These are phyloP conservation scores for Penaeus monodon DNA, from an alignment of 2,888 invertebrate genomes.

Conservation along the genomic window DNA sequence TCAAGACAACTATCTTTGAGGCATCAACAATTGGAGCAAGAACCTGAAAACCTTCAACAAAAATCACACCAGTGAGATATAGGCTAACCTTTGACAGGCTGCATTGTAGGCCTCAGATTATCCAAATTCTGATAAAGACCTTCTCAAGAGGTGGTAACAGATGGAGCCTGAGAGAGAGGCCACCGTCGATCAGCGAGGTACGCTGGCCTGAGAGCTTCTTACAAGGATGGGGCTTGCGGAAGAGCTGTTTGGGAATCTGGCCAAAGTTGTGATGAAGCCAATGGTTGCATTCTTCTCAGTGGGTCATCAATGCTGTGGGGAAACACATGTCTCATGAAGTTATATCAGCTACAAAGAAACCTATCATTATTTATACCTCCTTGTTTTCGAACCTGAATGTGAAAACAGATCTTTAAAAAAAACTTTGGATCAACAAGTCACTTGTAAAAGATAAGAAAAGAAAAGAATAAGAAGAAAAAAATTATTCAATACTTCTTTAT, in stretches of 20 bases:
- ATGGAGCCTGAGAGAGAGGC: conserved; percentile 71
- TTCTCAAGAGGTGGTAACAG: conserved; percentile 60
- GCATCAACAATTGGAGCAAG: no score
- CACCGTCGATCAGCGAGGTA: conserved; percentile 79
- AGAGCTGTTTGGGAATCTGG: conserved; percentile 97
- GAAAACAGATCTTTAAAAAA: no score
- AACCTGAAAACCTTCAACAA: background rate
- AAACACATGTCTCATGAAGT: conserved; percentile 22
- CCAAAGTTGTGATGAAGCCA: conserved; percentile 99
- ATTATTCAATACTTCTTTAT: no score
- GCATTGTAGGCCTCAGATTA: conserved; percentile 93
- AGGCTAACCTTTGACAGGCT: conserved; percentile 83
- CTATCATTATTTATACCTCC: no score
- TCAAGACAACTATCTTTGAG: no score
- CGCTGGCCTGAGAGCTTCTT: conserved; percentile 87
- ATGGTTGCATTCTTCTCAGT: conserved; percentile 96
- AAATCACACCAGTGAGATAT: background rate
- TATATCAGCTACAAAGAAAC: background rate
- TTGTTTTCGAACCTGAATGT: no score
- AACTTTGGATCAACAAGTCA: no score
- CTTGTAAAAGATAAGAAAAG: background rate
- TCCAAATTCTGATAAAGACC: conserved; percentile 97
- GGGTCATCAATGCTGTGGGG: conserved; percentile 92
- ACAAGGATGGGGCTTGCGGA: conserved; percentile 96
- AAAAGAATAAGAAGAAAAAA: background rate